These are phyloP conservation scores for Tetrao urogallus DNA, from an alignment of 2,113 vertebrate genomes.

Conservation along the genomic window DNA sequence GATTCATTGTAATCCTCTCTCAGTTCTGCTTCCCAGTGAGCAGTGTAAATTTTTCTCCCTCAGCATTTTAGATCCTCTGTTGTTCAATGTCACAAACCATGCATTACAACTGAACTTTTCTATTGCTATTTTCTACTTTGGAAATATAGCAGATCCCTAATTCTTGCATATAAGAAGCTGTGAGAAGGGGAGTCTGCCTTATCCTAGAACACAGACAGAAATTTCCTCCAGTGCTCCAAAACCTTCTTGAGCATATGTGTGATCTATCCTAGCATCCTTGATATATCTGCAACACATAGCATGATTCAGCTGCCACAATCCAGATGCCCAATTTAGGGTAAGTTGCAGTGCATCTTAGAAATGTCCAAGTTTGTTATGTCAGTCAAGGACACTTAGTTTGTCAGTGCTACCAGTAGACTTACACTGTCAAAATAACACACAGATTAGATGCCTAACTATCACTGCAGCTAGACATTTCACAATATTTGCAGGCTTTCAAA, in stretches of 20 bases:
- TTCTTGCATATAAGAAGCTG: not conserved
- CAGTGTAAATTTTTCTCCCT: not conserved
- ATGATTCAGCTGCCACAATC: not conserved
- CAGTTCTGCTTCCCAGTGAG: not conserved
- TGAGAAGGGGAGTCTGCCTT: not conserved
- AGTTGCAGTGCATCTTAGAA: not conserved
- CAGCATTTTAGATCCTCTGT: not conserved
- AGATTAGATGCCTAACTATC: not conserved
- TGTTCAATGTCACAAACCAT: not conserved
- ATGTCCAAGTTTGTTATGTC: not conserved
- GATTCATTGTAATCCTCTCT: not conserved
- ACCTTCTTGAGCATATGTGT: not conserved
- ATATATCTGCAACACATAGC: not conserved
- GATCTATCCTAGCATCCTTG: not conserved
- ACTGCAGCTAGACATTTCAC: not conserved
- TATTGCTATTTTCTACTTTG: not conserved
- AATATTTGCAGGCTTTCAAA: not conserved
- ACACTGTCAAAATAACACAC: not conserved
- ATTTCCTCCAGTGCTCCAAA: not conserved
- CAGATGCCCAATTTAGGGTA: not conserved
- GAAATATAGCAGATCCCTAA: not conserved
- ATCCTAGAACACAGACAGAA: not conserved
- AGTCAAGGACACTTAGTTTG: not conserved
- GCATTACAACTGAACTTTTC: not conserved
- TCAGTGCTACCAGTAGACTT: not conserved